These are phyloP conservation scores for Pontoporia blainvillei DNA, from an alignment of 2,113 vertebrate genomes.

Conservation along the genomic window DNA sequence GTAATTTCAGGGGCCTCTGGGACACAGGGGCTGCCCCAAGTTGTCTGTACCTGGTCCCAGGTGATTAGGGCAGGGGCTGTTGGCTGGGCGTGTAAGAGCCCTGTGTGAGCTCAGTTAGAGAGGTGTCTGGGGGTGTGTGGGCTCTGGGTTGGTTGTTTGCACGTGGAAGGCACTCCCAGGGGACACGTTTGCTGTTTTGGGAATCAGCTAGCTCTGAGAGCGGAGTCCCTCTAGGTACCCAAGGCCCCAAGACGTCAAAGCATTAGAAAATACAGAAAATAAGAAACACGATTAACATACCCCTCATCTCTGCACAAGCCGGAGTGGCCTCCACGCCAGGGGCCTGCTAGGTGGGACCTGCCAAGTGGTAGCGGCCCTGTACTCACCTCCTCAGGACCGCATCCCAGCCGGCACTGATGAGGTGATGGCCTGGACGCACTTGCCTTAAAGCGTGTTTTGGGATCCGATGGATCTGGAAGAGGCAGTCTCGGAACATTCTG, in stretches of 20 bases:
- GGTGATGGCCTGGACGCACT: background rate
- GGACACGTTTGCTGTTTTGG: rapidly evolving
- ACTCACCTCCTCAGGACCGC: background rate
- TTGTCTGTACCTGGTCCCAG: background rate
- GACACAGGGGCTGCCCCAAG: rapidly evolving
- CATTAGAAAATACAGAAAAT: background rate
- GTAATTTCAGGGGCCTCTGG: background rate
- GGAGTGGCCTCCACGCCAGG: background rate
- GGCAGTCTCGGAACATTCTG: background rate
- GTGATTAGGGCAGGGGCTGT: too few species aligned
- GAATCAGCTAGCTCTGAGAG: background rate
- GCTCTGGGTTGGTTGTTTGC: background rate
- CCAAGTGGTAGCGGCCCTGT: background rate
- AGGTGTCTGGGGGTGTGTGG: rapidly evolving
- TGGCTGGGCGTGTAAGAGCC: background rate
- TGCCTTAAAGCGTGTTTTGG: background rate
- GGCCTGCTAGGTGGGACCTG: background rate
- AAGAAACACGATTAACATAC: rapidly evolving
- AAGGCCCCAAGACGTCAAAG: background rate
- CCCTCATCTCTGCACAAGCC: rapidly evolving
- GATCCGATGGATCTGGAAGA: background rate
- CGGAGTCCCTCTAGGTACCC: background rate
- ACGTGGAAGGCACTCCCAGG: rapidly evolving
- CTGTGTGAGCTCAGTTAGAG: rapidly evolving
- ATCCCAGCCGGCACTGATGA: background rate